Base-by-base conservation (phyloP, 2,113 vertebrate genomes). In the Callopanchax toddi region DNA sequence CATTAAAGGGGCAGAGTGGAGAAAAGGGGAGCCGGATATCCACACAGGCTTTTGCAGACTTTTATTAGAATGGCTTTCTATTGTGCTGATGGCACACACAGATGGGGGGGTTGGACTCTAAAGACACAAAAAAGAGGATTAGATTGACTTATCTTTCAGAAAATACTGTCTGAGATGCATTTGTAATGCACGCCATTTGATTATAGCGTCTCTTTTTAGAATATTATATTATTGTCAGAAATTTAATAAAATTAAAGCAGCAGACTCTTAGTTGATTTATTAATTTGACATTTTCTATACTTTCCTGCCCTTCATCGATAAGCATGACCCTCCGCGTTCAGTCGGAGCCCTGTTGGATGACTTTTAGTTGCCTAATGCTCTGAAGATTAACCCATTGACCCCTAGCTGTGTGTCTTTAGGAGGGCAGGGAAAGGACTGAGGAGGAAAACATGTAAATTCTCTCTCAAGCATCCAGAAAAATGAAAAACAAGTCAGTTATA, bases 331-430 rank as follows among this genome's bases (percentile, higher is more conserved):
- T 40, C 68, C 60, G 51, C 25, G 22, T 49, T 49, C 56, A 68
- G 60, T 26, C 63, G 68, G 76, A 86, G 73, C 76, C 45, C 21
- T 73, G 63, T 87, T 82, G 13, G 53, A 70, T 62, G 71, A 55
- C 22, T 80, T 83, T 74, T 32, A 52, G 72, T 64, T 61, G 40
- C 55, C 37, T 74, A 72, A 82, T 71, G 67, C 81, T 69, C 69
- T 39, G 23, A 54, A 85, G 86, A 85, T 84, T 86, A 87, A 89
- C 86, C 83, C 32, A n/a, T 11, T 78, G 87, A 87, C 78, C 87
- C 61, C 48, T n/a, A 82, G 76, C 85, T 82, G 45, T 55, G 54
- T 69, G 70, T 73, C 76, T 79, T 72, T 36, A 15, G 36, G 62
- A 57, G 52, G 48, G 68, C 5, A 58, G 36, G 26, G 4, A n/a